phyloP scores from a whole-genome alignment of 2,888 invertebrate genomes.

The Ligdia adustata region DNA sequence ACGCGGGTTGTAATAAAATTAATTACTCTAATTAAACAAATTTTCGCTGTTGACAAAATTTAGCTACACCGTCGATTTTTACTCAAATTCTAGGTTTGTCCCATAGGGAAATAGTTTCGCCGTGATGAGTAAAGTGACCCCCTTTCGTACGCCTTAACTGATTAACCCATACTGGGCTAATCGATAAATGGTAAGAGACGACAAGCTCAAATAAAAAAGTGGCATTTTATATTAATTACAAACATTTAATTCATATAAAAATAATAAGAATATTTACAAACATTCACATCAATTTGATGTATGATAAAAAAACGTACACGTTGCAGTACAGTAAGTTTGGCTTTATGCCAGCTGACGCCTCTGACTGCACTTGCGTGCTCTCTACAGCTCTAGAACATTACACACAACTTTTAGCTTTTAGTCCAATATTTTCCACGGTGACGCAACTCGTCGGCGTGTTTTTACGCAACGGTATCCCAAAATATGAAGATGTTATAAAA shows the following conservation, averaged over 20 bases:
- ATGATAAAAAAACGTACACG: slow-evolving; percentile 54
- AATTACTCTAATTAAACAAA: too few species aligned
- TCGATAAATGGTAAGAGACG: too few species aligned
- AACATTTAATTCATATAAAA: slow-evolving; percentile 71
- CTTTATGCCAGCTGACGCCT: slow-evolving; percentile 49
- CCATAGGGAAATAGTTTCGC: too few species aligned
- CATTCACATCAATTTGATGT: slow-evolving; percentile 82
- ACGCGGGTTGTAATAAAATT: too few species aligned
- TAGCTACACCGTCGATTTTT: too few species aligned
- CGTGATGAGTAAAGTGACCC: too few species aligned
- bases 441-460: neutral
- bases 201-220: too few species aligned
- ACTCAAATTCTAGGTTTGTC: too few species aligned
- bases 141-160: too few species aligned
- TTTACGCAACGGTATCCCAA: neutral
- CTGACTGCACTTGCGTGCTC: slow-evolving; percentile 39
- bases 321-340: slow-evolving; percentile 59
- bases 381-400: slow-evolving; percentile 22
- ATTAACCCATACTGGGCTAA: too few species aligned
- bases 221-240: slow-evolving; percentile 47
- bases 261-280: slow-evolving; percentile 79
- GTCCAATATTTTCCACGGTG: neutral
- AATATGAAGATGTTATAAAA: neutral
- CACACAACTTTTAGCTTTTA: slow-evolving; percentile 11
- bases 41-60: too few species aligned